phyloP scores from a whole-genome alignment of 2,888 invertebrate genomes.

The Euzophera pinguis region DNA sequence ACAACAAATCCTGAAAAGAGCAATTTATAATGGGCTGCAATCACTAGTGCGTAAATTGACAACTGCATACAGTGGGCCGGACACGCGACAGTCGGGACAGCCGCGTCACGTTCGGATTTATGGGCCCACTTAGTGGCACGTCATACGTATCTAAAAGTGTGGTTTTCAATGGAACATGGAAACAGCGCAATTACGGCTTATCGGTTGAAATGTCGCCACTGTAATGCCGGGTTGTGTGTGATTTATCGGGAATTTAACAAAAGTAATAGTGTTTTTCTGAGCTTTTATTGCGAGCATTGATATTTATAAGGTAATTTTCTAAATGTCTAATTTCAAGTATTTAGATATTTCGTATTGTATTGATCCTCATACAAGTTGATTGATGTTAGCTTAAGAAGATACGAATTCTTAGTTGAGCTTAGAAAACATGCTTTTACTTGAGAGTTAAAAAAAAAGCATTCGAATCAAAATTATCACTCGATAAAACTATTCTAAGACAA shows the following conservation, averaged over 20 bases:
- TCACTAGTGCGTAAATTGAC: constrained; percentile 5
- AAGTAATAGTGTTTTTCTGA: not conserved
- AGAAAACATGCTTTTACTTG: too few relatives aligned
- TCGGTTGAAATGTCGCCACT: constrained; percentile 13
- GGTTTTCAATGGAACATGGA: constrained; percentile 13
- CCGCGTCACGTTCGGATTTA: constrained; percentile 22
- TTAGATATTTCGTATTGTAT: too few relatives aligned
- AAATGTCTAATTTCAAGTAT: too few relatives aligned
- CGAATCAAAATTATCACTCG: too few relatives aligned
- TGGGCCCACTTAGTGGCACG: constrained; percentile 23
- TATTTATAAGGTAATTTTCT: too few relatives aligned
- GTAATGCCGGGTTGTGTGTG: constrained; percentile 9
- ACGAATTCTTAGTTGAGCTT: too few relatives aligned
- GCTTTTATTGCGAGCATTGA: not conserved
- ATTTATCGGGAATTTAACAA: not conserved
- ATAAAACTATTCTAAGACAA: too few relatives aligned
- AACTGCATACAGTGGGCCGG: constrained; percentile 4
- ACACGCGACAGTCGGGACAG: constrained; percentile 18
- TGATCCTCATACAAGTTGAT: too few relatives aligned
- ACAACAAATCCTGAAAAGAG: not conserved
- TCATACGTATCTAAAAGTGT: constrained; percentile 21
- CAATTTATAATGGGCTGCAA: constrained; percentile 1
- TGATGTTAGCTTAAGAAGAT: too few relatives aligned
- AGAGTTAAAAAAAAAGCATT: too few relatives aligned
- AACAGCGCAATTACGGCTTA: constrained; percentile 18